Percentiles rank a stretch among this genome's conserved stretches.
These are phyloP conservation scores for Notiomystis cincta DNA, from an alignment of 2,113 vertebrate species.

Conservation along the genomic window DNA sequence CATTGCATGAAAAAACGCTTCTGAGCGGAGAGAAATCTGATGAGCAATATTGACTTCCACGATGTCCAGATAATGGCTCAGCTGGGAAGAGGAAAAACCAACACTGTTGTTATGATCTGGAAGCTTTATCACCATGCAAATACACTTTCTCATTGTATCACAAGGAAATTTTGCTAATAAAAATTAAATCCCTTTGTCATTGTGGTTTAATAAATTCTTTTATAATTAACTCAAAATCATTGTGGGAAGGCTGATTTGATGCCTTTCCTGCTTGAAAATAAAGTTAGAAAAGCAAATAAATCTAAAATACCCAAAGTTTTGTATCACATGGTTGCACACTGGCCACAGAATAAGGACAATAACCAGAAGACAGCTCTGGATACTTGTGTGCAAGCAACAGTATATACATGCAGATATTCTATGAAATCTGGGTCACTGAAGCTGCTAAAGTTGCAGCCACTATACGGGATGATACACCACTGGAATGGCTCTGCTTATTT, in stretches of 20 bases:
- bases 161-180: background rate
- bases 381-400: background rate
- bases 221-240: background rate
- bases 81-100: conserved; percentile 69
- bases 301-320: background rate
- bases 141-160: background rate
- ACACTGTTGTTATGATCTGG: background rate
- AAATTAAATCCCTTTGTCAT: background rate
- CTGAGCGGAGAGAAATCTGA: conserved; percentile 97
- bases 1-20: conserved; percentile 99
- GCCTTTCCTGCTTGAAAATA: background rate
- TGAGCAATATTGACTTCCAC: conserved; percentile 98
- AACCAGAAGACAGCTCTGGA: background rate
- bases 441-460: background rate
- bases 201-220: background rate
- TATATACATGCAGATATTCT: background rate
- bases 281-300: background rate
- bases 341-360: background rate
- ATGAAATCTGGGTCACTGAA: background rate
- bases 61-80: conserved; percentile 98
- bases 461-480: background rate
- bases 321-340: background rate
- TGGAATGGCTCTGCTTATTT: background rate
- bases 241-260: background rate
- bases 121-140: background rate